phyloP scores from a whole-genome alignment of 2,797 vertebrate species.

The Trichosurus vulpecula region DNA sequence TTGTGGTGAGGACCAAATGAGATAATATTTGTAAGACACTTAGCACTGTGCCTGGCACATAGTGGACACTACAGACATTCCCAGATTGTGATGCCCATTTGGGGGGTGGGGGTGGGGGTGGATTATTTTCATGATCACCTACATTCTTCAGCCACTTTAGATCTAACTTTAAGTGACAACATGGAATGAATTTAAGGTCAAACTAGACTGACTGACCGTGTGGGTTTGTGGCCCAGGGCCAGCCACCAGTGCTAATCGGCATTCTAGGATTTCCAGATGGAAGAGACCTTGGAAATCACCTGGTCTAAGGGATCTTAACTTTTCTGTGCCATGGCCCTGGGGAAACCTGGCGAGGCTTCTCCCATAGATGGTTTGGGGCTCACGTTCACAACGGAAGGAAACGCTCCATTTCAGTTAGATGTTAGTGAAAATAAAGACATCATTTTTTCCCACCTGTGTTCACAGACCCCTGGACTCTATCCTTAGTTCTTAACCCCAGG shows the following conservation, averaged over 20 bases:
- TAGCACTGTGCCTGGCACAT: background rate
- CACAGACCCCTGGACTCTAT: background rate
- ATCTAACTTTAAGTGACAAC: background rate
- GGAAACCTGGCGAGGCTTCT: background rate
- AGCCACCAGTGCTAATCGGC: background rate
- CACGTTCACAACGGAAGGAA: background rate
- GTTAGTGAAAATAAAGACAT: background rate
- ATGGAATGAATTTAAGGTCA: background rate
- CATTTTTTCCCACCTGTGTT: background rate
- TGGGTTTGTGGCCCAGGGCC: background rate
- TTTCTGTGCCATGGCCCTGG: background rate
- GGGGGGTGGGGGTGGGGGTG: fast-evolving
- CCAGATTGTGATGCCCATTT: background rate
- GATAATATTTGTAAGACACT: background rate
- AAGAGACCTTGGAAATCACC: background rate
- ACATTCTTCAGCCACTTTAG: background rate
- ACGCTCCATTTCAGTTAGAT: background rate
- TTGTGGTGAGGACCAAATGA: background rate
- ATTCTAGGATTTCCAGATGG: background rate
- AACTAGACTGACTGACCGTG: too few species aligned
- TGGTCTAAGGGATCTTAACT: background rate
- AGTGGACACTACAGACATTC: background rate
- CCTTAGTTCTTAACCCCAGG: background rate
- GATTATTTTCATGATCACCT: background rate
- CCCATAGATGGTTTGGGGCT: background rate